Evolutionary conservation across 2,797 vertebrate species (phyloP).

Genomic region (Paguma larvata): DNA sequence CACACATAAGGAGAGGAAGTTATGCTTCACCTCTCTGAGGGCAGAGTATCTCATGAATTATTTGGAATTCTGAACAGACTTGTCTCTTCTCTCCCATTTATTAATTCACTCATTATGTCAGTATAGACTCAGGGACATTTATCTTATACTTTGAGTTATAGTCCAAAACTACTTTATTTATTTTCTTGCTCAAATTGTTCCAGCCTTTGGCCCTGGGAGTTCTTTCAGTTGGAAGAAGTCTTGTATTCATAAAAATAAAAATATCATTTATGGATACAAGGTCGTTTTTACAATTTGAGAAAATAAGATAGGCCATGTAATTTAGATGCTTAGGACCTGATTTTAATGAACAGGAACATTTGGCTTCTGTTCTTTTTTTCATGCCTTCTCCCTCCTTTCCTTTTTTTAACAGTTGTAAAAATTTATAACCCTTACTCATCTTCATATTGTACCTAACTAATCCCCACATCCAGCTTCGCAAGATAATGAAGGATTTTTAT

Average conservation of each 20-base stretch:
- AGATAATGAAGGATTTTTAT: conserved; percentile 53
- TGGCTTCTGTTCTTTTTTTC: background rate
- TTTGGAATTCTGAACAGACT: background rate
- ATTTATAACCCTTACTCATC: conserved; percentile 1
- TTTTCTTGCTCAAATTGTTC: background rate
- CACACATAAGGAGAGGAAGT: background rate
- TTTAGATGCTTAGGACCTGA: background rate
- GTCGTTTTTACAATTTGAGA: conserved; percentile 1
- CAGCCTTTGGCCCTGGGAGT: background rate
- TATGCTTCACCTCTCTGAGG: background rate
- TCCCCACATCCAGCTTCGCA: background rate
- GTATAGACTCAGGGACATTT: background rate
- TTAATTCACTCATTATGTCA: background rate
- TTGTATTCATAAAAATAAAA: conserved; percentile 37
- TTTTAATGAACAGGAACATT: conserved; percentile 9
- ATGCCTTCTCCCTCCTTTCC: background rate
- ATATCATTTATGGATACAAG: background rate
- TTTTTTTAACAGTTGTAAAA: conserved; percentile 65
- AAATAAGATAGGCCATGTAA: background rate
- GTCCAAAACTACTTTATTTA: background rate
- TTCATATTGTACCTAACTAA: conserved; percentile 30
- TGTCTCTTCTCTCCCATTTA: background rate
- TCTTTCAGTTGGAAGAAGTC: background rate
- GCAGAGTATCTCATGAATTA: background rate
- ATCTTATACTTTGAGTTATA: conserved; percentile 24